These are phyloP conservation scores for Octodon degus DNA, from an alignment of 2,113 vertebrate species.

Conservation along the genomic window DNA sequence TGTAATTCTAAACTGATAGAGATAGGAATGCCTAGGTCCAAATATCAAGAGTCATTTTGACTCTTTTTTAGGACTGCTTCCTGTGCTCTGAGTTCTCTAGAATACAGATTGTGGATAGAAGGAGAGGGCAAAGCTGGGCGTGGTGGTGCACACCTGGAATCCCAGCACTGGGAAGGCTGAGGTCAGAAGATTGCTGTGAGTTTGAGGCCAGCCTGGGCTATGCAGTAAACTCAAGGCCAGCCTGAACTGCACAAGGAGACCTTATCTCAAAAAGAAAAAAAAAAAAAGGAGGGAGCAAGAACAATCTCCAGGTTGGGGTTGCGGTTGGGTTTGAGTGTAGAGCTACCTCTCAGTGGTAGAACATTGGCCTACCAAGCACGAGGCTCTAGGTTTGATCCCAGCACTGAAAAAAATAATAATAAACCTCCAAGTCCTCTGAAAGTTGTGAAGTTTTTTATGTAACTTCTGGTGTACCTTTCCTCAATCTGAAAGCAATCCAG, in stretches of 20 bases:
- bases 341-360: not conserved
- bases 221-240: no score
- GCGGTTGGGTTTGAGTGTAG: not conserved
- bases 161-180: no score
- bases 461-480: slow-evolving; percentile 51
- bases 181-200: no score
- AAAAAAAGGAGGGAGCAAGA: not conserved
- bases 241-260: no score
- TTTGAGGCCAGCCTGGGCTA: no score
- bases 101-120: not conserved
- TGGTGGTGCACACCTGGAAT: no score
- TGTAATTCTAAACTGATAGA: slow-evolving; percentile 24
- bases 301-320: not conserved
- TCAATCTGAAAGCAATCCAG: slow-evolving; percentile 46
- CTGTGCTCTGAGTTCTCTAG: slow-evolving; percentile 52
- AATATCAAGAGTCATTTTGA: slow-evolving; percentile 21
- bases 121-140: not conserved
- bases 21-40: slow-evolving; percentile 36
- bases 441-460: slow-evolving; percentile 39
- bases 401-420: not conserved
- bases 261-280: no score
- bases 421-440: slow-evolving; percentile 28
- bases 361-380: not conserved
- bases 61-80: slow-evolving; percentile 25
- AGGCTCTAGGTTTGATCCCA: not conserved